Base-by-base conservation (phyloP, 23 tunicate genomes). In the Diplosoma virens region DNA sequence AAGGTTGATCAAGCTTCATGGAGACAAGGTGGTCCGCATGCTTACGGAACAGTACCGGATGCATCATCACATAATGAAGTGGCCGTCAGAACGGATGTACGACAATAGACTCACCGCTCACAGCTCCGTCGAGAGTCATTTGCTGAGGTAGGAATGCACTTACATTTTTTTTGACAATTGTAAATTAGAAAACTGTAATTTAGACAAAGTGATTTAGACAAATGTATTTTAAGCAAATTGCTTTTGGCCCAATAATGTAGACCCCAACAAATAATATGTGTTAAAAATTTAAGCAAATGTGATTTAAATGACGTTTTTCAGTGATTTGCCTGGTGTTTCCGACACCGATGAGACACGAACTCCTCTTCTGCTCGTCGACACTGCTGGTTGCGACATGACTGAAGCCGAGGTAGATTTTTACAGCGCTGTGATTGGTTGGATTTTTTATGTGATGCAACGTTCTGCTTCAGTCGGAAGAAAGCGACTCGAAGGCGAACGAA, bases 21-120 rank as follows among this genome's bases (percentile, higher is more conserved):
- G 71, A 25, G 81, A 73, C 33, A 32, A 58, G 32, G 83, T 79
- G 23, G 87, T 84, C 1, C 47, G 37, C 9, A 84, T 84, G 90
- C 75, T 95, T 37, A 84, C 81, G 24, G 64, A 78, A 25, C 99
- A 95, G 58, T 95, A 95, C 45, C 58, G 99, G 72, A 95, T 95
- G 99, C 76, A 95, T 75, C 26, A 58, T 9, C 50, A 41, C 5
- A 95, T 95, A 30, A 83, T 90, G 87, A 59, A 80, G 27, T 95
- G 99, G 99, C 59, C 95, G 0, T 95, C 99, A 1, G 28, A 67
- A 7, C 37, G 60, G 17, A 82, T 95, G 91, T 95, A 95, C 60
- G 77, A 79, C 34, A 84, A 79, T 26, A 76, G 75, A 35, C 67
- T 95, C 23, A 82, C 68, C 21, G 98, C 98, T 25, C 77, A 87